phyloP scores from a whole-genome alignment of 2,888 invertebrate species.

The Lasiommata megera region DNA sequence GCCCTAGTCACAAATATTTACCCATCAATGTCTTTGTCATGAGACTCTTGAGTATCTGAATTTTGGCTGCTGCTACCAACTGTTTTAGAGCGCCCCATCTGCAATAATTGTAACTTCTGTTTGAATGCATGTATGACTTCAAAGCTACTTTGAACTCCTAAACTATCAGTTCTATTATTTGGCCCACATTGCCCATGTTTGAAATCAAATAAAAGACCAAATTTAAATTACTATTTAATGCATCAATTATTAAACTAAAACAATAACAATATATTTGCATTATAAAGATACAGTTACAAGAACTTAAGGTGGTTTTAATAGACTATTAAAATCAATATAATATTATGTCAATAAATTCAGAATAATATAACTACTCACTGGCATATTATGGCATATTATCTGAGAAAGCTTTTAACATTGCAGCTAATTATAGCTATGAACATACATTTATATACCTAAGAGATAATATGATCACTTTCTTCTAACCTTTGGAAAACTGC shows the following conservation, averaged over 20 bases:
- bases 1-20: constrained; percentile 53
- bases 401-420: not conserved
- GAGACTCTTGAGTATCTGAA: constrained; percentile 62
- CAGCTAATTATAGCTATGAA: constrained; percentile 3
- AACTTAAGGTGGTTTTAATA: not conserved
- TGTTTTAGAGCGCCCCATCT: constrained; percentile 74
- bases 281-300: not conserved
- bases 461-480: constrained; percentile 28
- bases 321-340: not conserved
- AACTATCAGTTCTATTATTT: not conserved
- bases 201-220: constrained; percentile 27
- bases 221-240: constrained; percentile 19
- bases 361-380: not conserved
- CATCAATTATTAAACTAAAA: not conserved
- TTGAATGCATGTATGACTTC: constrained; percentile 19
- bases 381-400: not conserved
- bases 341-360: not conserved
- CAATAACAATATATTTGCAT: not conserved
- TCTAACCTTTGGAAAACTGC: constrained; percentile 67
- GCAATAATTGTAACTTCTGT: constrained; percentile 53
- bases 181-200: not conserved
- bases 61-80: constrained; percentile 64
- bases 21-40: constrained; percentile 74
- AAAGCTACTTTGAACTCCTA: not conserved
- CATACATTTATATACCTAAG: constrained; percentile 6